Conservation (phyloP, 2,888 invertebrate genomes). For the Mellilla xanthometata region DNA sequence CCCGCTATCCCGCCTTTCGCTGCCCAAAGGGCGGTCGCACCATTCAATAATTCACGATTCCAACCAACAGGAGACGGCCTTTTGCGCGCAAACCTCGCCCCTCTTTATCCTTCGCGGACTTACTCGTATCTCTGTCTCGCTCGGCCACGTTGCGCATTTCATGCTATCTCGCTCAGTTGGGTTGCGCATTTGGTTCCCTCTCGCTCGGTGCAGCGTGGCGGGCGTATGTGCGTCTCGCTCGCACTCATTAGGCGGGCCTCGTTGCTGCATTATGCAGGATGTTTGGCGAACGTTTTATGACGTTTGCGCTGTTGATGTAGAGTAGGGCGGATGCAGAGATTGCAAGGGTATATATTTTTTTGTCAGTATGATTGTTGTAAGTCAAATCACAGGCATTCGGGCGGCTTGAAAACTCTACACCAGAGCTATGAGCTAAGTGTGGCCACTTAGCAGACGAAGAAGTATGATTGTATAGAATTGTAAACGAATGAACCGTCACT, state of each 20-base stretch:
- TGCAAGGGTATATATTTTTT: conserved; percentile 2
- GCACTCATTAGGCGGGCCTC: conserved; percentile 65
- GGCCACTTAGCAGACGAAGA: no score
- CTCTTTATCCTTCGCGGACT: conserved; percentile 28
- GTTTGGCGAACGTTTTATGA: conserved; percentile 72
- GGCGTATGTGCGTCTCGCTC: conserved; percentile 40
- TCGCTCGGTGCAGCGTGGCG: conserved; percentile 20
- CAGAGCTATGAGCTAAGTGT: no score
- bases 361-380: no score
- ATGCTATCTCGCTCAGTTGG: conserved; percentile 32
- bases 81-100: conserved; percentile 37
- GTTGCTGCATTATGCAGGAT: conserved; percentile 69
- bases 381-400: no score
- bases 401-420: no score
- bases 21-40: conserved; percentile 71
- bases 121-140: conserved; percentile 12
- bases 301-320: conserved; percentile 65
- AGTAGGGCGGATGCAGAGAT: conserved; percentile 48
- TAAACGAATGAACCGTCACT: no score
- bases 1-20: conserved; percentile 49
- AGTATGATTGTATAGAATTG: no score
- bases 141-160: conserved; percentile 23
- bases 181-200: conserved; percentile 62
- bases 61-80: conserved; percentile 62
- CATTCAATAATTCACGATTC: conserved; percentile 69